These are phyloP conservation scores for Brachionus sp. DNA, from an alignment of 1,140 invertebrate species.

Conservation along the genomic window DNA sequence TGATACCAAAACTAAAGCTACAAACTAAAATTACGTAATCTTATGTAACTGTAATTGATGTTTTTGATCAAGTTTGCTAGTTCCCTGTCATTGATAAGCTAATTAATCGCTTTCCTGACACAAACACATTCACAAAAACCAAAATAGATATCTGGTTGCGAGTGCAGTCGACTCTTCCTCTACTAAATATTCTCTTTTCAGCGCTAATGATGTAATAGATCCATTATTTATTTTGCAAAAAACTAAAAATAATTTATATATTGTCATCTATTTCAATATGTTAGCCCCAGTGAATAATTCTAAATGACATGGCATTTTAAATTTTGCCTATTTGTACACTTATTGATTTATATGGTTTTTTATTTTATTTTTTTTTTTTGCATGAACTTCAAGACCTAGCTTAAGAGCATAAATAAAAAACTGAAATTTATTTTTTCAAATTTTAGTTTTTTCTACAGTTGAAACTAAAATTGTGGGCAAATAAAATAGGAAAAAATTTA, in stretches of 20 bases:
- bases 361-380: not conserved
- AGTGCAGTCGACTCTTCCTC: not conserved
- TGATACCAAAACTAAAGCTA: not conserved
- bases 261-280: not conserved
- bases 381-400: not conserved
- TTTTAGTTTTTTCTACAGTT: not conserved
- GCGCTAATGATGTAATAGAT: not conserved
- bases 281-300: not conserved
- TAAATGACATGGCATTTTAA: not conserved
- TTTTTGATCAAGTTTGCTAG: not conserved
- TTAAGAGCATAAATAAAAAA: not conserved
- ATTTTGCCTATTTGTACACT: not conserved
- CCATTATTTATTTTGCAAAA: not conserved
- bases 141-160: not conserved
- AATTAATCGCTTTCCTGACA: not conserved
- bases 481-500: conserved; percentile 1
- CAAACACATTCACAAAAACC: not conserved
- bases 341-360: not conserved
- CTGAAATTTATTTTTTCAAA: not conserved
- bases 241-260: not conserved
- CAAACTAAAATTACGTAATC: conserved; percentile 2
- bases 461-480: not conserved
- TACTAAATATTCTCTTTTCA: not conserved
- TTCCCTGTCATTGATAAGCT: not conserved
- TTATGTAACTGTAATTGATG: not conserved